Base-by-base conservation (phyloP, 2,113 vertebrate species). In the Chionomys nivalis region DNA sequence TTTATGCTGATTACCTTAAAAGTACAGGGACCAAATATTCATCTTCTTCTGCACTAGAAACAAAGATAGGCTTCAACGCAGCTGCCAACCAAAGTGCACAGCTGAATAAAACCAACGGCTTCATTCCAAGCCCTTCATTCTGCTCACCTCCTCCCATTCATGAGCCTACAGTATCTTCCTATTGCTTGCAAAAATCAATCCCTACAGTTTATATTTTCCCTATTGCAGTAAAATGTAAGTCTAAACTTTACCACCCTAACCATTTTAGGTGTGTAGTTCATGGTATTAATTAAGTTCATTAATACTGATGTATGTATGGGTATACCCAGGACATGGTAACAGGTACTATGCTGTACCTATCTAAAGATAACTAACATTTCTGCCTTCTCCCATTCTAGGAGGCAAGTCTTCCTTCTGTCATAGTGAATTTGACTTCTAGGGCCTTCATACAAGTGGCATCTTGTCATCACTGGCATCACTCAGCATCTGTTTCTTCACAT, bases 231-330 rank as follows among this genome's bases (percentile, higher is more conserved):
- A 85, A 79, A 87, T 65, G 88, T 23, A 52, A n/a, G 28, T 44
- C 58, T 70, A 77, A 36, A 63, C 73, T 77, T 31, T 12, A 9
- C 24, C 83, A 91, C 36, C 39, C 47, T 83, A 65, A 19, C 26
- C 44, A 66, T 47, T n/a, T 92, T 19, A 77, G 75, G 31, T 39
- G 16, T 63, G 66, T 8, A 55, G 26, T 73, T 85, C 44, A 36
- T 10, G 3, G 26, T 49, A 72, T 49, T 90, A 58, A 72, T 49
- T 90, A 58, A 91, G 16, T 72, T 31, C 23, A 42, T 61, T 55
- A 14, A 42, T 0, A 16, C 10, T 16, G 36, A 1, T 52, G 2
- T 52, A 1, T 49, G 2, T 58, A 0, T 0, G 12, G 12, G 7
- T 55, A 31, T n/a, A 42, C 68, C 47, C 9, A 49, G 19, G 12